Base-by-base conservation (phyloP, 2,888 invertebrate species). In the Acrocera orbiculus region DNA sequence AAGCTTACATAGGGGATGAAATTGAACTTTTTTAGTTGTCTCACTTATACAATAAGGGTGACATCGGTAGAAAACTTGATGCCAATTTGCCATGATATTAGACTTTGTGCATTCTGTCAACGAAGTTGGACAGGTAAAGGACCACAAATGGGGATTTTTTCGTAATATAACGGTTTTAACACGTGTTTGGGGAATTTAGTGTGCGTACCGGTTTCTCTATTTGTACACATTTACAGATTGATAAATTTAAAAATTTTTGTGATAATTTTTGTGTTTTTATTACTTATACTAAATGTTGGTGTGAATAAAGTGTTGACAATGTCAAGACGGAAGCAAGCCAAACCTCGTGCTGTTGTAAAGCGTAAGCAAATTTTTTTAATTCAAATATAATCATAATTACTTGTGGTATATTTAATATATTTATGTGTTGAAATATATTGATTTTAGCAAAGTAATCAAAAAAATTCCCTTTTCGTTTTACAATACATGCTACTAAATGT, bases 281-380 rank as follows among this genome's bases (percentile, higher is more conserved):
- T 14, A 26, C 7, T 22, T 26, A 13, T 26, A 11, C 26, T 2
- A 11, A 10, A 8, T 2, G 2, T 10, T 7, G 11, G 11, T 26
- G 26, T 26, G 26, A n/a, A 13, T 10, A 13, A 13, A 13, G 7
- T 13, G 8, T 26, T 29, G 16, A 29, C 15, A 34, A 69, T 76
- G 76, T 74, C 76, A 45, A 66, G 76, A 46, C 65, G 75, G 48
- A 76, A 76, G 56, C 76, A 76, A 54, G 73, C 74, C 27, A 75
- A 75, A 50, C 76, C 76, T 43, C 66, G 75, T 50, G 71, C 74
- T 40, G 63, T 74, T 42, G 47, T 56, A 37, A 74, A 74, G 65
- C 67, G 75, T 75, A 63, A 73, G 72, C 9, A 23, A 22, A 10
- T 8, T 22, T 10, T 22, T 66, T 45, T 53, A 27, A 10, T 29